These are phyloP conservation scores for Drosophila pachea DNA, from an alignment of 1,140 invertebrate genomes.

Conservation along the genomic window DNA sequence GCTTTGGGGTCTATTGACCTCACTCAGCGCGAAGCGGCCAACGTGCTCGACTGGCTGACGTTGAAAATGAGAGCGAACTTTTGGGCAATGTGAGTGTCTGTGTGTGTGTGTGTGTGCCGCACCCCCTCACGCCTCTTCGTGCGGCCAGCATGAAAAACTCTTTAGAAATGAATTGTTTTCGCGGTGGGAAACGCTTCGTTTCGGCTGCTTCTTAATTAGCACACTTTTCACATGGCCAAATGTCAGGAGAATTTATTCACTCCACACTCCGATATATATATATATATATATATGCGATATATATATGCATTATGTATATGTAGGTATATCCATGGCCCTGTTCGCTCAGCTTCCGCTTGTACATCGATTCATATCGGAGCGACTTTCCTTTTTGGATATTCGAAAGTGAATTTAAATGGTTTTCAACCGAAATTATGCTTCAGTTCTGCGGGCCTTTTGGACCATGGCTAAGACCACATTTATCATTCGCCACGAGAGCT, in stretches of 20 bases:
- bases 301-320: too few species aligned
- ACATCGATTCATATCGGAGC: constrained; percentile 22
- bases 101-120: neutral
- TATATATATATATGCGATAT: neutral
- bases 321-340: too few species aligned
- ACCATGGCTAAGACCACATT: neutral
- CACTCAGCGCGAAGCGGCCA: constrained; percentile 15
- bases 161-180: constrained; percentile 26
- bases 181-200: constrained; percentile 26
- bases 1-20: constrained; percentile 59
- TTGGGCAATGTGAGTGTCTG: neutral
- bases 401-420: constrained; percentile 55
- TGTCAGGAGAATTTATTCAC: constrained; percentile 24
- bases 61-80: constrained; percentile 48
- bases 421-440: constrained; percentile 26
- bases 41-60: constrained; percentile 23
- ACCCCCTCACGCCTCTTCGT: neutral
- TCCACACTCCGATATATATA: too few species aligned
- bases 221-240: constrained; percentile 32
- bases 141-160: neutral
- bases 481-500: neutral
- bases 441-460: constrained; percentile 9
- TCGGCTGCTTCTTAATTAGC: constrained; percentile 38
- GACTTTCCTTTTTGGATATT: constrained; percentile 47
- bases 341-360: neutral